Conservation (phyloP, 2,113 vertebrate genomes). For the Campylomormyrus tamandua region DNA sequence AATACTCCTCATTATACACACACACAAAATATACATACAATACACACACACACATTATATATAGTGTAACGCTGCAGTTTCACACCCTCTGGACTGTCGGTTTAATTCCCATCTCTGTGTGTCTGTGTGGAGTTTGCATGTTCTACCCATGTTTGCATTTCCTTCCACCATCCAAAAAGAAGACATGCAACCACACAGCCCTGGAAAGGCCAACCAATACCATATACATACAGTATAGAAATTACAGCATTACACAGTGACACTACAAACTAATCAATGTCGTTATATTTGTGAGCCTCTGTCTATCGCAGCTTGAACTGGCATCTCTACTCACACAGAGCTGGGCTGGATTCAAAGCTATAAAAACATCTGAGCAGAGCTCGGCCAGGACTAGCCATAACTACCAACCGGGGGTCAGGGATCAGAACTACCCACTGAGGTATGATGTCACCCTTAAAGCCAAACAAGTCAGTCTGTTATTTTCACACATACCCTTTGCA, state of each 20-base stretch:
- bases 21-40: no score
- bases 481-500: neutral
- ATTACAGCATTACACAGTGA: neutral
- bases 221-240: neutral
- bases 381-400: neutral
- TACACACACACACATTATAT: neutral
- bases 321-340: neutral
- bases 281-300: neutral
- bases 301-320: neutral
- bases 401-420: neutral
- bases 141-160: neutral
- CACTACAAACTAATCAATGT: neutral
- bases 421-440: neutral
- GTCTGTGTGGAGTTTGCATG: no score
- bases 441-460: neutral
- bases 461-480: neutral
- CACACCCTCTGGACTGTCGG: neutral
- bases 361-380: neutral
- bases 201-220: neutral
- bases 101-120: neutral
- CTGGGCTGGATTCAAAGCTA: neutral
- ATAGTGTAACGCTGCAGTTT: neutral
- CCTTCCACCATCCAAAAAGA: neutral
- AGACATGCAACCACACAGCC: neutral
- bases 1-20: neutral